Conservation (phyloP, 2,797 vertebrate genomes). For the Neosilurus hyrtlii region DNA sequence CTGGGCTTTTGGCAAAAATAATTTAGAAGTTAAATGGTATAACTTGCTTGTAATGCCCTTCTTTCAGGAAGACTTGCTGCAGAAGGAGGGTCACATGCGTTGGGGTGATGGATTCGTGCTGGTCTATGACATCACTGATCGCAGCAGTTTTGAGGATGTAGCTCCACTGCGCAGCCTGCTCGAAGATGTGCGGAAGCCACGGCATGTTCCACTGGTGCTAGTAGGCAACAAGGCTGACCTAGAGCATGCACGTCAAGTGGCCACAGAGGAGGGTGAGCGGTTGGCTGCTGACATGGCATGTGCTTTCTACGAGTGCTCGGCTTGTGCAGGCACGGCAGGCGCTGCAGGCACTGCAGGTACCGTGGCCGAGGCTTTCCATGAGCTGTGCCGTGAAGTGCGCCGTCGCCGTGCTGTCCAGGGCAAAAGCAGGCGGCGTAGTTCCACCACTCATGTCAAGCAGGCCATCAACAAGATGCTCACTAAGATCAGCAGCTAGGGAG, state of each 20-base stretch:
- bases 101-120: constrained; percentile 95
- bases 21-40: neutral
- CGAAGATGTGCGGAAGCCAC: constrained; percentile 93
- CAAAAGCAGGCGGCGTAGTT: constrained; percentile 90
- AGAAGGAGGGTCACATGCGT: constrained; percentile 90
- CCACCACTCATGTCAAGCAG: constrained; percentile 97
- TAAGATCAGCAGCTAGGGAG: constrained; percentile 93
- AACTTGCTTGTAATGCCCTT: neutral
- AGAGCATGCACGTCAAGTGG: constrained; percentile 90
- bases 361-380: constrained; percentile 89
- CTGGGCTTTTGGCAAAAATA: neutral
- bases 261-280: constrained; percentile 91
- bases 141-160: constrained; percentile 93
- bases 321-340: constrained; percentile 81
- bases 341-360: constrained; percentile 68
- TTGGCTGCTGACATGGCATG: constrained; percentile 92
- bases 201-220: constrained; percentile 89
- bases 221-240: constrained; percentile 97
- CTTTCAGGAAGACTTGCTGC: constrained; percentile 88
- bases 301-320: constrained; percentile 96
- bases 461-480: constrained; percentile 99
- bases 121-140: constrained; percentile 97
- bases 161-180: constrained; percentile 84
- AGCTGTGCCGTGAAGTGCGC: constrained; percentile 90
- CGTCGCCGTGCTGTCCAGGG: constrained; percentile 90